Evolutionary conservation across 2,113 vertebrate species (phyloP), one percentile per base, ranked within the genome.

Genomic region (Dipodomys stephensi): DNA sequence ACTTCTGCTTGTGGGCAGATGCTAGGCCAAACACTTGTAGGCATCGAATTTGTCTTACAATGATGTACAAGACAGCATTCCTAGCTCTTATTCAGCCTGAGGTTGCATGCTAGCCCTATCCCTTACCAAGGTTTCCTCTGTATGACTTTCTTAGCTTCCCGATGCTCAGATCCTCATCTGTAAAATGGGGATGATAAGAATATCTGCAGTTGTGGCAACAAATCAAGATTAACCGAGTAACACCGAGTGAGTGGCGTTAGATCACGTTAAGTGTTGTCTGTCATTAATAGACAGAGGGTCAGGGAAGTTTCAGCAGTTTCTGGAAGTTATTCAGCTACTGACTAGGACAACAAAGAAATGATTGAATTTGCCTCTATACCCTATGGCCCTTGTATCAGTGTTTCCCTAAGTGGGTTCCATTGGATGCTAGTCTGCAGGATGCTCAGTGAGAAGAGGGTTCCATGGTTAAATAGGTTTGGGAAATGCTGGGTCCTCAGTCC

Each of bases 401-500:
- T 96, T 96, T 96, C 97, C 96, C 95, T 86, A 95, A 94, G 97
- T 97, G 94, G 97, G 93, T 97, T 97, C 96, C 96, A 64, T 13
- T 90, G 94, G 95, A 90, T 94, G 97, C 97, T 80, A 80, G 93
- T 78, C 84, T 90, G 88, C 93, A 95, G 93, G 93, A 92, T 95
- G 79, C 62, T 30, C 80, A 96, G 96, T 83, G 88, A 97, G 93
- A 92, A 96, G 96, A 96, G 97, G 95, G 94, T 97, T 97, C 95
- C 96, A 93, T 92, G 97, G 97, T 97, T 97, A 96, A 97, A 97
- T 97, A 96, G 1, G 96, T 97, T 97, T 97, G 96, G 95, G 97
- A 97, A 97, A 97, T 97, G 97, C 97, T 97, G 93, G 90, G 25
- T 71, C 49, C 64, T 77, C 88, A 60, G n/a, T 78, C 97, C 95